phyloP scores from a whole-genome alignment of 2,888 invertebrate genomes.

The Clostera curtula region DNA sequence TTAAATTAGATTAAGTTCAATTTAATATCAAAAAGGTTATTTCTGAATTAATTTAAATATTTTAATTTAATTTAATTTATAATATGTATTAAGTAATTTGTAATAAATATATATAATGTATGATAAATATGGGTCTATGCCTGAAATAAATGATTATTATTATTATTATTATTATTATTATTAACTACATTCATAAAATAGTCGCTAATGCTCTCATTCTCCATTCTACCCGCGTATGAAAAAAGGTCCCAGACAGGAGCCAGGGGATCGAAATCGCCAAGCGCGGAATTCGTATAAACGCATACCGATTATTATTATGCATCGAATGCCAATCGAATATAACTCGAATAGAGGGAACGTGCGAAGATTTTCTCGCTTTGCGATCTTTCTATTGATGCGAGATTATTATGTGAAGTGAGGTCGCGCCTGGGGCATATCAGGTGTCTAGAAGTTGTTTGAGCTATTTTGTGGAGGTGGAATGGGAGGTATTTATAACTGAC shows the following conservation, averaged over 20 bases:
- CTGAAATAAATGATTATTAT: too few relatives aligned
- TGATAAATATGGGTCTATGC: too few relatives aligned
- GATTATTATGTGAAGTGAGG: slow-evolving; percentile 19
- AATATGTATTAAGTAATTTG: too few relatives aligned
- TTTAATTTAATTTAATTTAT: slow-evolving; percentile 2
- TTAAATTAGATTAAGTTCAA: too few relatives aligned
- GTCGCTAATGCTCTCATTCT: slow-evolving; percentile 25
- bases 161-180: slow-evolving; percentile 13
- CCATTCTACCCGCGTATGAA: slow-evolving; percentile 41
- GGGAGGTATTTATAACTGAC: too few relatives aligned
- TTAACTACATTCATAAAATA: slow-evolving; percentile 21
- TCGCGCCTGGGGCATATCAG: too few relatives aligned
- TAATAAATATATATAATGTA: too few relatives aligned
- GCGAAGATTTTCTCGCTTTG: slow-evolving; percentile 29
- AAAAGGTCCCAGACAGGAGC: slow-evolving; percentile 41
- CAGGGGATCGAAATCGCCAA: slow-evolving; percentile 30
- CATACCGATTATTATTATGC: slow-evolving; percentile 55
- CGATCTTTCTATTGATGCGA: slow-evolving; percentile 26
- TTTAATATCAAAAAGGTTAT: too few relatives aligned
- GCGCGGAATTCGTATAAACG: slow-evolving; percentile 50
- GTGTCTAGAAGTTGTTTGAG: too few relatives aligned
- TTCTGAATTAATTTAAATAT: background rate
- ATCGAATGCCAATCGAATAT: slow-evolving; percentile 37
- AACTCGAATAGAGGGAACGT: slow-evolving; percentile 24
- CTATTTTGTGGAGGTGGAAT: too few relatives aligned